Evolutionary conservation across 2,797 vertebrate species (phyloP), one percentile per base, ranked within the genome.

Genomic region (Sardinella longiceps): DNA sequence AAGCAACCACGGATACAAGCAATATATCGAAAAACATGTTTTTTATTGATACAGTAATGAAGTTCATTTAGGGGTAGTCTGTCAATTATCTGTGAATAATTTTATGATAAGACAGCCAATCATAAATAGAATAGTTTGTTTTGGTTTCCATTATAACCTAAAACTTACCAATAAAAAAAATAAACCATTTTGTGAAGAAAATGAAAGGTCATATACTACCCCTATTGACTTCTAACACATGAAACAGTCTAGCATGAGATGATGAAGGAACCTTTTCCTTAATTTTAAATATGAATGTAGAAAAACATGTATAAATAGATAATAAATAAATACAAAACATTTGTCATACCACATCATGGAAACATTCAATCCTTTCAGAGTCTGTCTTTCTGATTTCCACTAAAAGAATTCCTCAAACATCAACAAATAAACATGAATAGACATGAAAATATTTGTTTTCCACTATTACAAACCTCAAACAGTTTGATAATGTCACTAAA

Each of bases 261-360:
- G 25, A 77, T 15, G 30, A 77, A 2, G 7, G 70, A 77, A 43
- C 33, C 33, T 37, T 74, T 74, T 30, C 33, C 66, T 77, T 77
- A 84, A 77, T 56, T 20, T 77, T 33, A 74, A 84, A 80, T 84
- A 56, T 56, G 5, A 51, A 46, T 82, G 80, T 74, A 87, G 30
- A 37, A 20, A 20, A 50, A 25, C 46, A 11, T 80, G 84, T 83
- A 82, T 81, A 81, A 86, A 88, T 88, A 87, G 33, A 39, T 81
- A 88, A 88, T 88, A 85, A 83, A 88, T 88, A 86, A 85, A 86
- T 48, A 48, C 43, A 63, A 23, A 60, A 46, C 39, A 39, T 77
- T 20, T 77, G 6, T 23, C 70, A 77, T 39, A 43, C 70, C 70
- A 77, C 33, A 43, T 77, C 33, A 77, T 77, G 37, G 70, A 77